phyloP scores from a whole-genome alignment of 2,797 vertebrate genomes.

The Phataginus tricuspis region DNA sequence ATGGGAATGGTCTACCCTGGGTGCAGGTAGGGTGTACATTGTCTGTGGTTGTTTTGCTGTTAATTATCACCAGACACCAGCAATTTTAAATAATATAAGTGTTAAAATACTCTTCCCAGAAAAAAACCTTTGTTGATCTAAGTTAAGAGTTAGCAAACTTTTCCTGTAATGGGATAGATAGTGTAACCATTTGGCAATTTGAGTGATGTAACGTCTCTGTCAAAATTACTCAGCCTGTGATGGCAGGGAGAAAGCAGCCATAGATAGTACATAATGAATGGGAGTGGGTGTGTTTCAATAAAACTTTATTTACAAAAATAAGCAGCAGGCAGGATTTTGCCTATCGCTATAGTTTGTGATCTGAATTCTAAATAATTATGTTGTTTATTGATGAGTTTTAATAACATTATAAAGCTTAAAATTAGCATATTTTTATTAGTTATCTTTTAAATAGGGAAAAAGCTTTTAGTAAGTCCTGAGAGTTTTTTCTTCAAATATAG shows the following conservation, averaged over 20 bases:
- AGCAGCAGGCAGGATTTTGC: not conserved
- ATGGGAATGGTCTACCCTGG: not conserved
- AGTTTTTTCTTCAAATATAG: not conserved
- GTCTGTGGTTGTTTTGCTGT: not conserved
- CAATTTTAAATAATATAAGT: not conserved
- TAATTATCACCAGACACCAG: not conserved
- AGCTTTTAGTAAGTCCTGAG: not conserved
- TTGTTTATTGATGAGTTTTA: not conserved
- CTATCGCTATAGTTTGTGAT: not conserved
- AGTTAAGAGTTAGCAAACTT: not conserved
- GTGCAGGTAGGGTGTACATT: not conserved
- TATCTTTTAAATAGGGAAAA: not conserved
- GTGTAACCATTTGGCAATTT: not conserved
- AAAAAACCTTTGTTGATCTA: not conserved
- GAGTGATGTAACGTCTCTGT: not conserved
- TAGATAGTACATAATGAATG: not conserved
- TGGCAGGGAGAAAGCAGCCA: not conserved
- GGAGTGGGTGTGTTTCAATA: not conserved
- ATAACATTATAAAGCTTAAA: not conserved
- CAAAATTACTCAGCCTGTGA: not conserved
- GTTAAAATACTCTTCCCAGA: not conserved
- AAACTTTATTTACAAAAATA: not conserved
- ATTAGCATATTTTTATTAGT: not conserved
- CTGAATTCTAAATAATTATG: not conserved
- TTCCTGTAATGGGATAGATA: not conserved